Base-by-base conservation (phyloP, 2,797 vertebrate species). In the Stomatorhinus walkeri region DNA sequence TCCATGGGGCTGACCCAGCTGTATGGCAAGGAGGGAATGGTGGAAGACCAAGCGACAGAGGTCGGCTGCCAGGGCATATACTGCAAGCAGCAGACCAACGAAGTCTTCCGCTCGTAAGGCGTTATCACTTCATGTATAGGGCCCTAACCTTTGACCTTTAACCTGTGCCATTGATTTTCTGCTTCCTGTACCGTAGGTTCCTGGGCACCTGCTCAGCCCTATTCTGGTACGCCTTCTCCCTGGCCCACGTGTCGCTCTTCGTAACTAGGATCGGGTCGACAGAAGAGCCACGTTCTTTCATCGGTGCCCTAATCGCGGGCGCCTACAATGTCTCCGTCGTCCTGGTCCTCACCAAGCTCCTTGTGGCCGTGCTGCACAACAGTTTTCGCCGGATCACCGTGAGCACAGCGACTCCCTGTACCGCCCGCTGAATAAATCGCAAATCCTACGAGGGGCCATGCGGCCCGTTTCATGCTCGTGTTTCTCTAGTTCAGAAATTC, bases 251-350 rank as follows among this genome's bases (percentile, higher is more conserved):
- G 0, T 97, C 97, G 0, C 96, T 99, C 91, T 99, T 98, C 87
- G 97, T 99, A 91, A 99, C 98, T 6, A 96, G 97, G 89, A 97
- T 99, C 91, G 97, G 92, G 93, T 97, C 97, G 4, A 97, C 96
- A 0, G 98, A 99, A 91, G 97, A 99, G 89, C 92, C 99, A 91
- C 98, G 97, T 61, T 99, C 98, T 0, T 98, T 98, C 3, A 97
- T 99, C 19, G 98, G 98, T 0, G 97, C 98, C 64, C 94, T 99
- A 89, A 99, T 99, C 91, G 95, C 99, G 1, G 98, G 98, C 61
- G 99, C 98, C 0, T 99, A 99, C 95, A 99, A 99, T n/a, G 97
- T 98, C 0, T 98, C 99, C 91, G 98, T 99, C 90, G 98, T 99
- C 88, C 98, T 99, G 2, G 98, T 99, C 64, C 95, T 99, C 83